phyloP scores from a whole-genome alignment of 2,888 invertebrate genomes.

The Bombylius discolor region DNA sequence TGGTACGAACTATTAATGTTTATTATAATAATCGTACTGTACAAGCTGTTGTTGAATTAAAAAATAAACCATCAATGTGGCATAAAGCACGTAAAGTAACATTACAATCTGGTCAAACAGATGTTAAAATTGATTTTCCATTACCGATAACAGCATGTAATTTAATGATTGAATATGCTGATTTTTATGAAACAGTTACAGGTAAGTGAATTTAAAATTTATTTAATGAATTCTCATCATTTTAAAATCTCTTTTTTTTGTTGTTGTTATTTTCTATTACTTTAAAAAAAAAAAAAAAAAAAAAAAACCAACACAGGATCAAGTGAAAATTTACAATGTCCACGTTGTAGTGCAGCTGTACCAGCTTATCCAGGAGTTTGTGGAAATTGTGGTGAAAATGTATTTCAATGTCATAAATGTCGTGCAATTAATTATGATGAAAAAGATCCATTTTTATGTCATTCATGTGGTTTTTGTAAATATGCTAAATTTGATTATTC shows the following conservation, averaged over 20 bases:
- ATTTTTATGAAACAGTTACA: slow-evolving; percentile 92
- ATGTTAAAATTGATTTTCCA: slow-evolving; percentile 93
- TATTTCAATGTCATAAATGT: slow-evolving; percentile 98
- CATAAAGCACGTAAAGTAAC: slow-evolving; percentile 90
- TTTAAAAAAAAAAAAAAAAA: no score
- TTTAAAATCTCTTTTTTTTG: no score
- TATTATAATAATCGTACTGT: slow-evolving; percentile 94
- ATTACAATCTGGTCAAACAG: slow-evolving; percentile 82
- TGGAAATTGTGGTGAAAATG: slow-evolving; percentile 75
- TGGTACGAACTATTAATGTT: slow-evolving; percentile 91
- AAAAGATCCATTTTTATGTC: slow-evolving; percentile 96
- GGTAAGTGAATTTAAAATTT: slow-evolving; percentile 32
- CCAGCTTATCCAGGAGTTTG: slow-evolving; percentile 97
- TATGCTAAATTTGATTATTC: slow-evolving; percentile 98
- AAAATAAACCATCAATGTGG: slow-evolving; percentile 94
- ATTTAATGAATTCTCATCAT: no score
- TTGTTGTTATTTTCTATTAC: no score
- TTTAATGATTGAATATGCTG: slow-evolving; percentile 95
- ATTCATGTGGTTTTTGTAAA: slow-evolving; percentile 98
- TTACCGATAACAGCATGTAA: slow-evolving; percentile 96
- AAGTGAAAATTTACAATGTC: slow-evolving; percentile 88
- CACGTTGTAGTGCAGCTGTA: slow-evolving; percentile 90
- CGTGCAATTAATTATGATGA: slow-evolving; percentile 98
- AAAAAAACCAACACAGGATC: no score
- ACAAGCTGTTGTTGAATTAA: slow-evolving; percentile 92